phyloP scores from a whole-genome alignment of 2,888 invertebrate species.

The Deroplatys truncata region DNA sequence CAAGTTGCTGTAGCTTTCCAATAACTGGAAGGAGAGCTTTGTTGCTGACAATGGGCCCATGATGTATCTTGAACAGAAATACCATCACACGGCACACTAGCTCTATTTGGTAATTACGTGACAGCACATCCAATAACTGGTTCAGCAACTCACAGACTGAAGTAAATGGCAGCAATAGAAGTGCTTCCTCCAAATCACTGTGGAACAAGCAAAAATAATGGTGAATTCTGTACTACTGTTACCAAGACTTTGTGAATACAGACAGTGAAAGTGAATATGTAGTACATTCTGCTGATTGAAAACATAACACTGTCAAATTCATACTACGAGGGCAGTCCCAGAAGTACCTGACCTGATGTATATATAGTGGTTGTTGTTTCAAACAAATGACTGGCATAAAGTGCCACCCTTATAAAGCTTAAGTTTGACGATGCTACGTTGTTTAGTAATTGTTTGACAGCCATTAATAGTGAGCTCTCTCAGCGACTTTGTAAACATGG shows the following conservation, averaged over 20 bases:
- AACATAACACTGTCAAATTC: not conserved
- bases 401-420: too few relatives aligned
- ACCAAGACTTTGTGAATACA: too few relatives aligned
- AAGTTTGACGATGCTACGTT: too few relatives aligned
- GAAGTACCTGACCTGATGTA: too few relatives aligned
- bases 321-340: too few relatives aligned
- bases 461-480: too few relatives aligned
- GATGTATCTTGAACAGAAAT: slow-evolving; percentile 72
- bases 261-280: too few relatives aligned
- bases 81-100: slow-evolving; percentile 69
- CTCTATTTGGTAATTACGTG: slow-evolving; percentile 66
- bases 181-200: slow-evolving; percentile 87
- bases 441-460: too few relatives aligned
- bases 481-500: too few relatives aligned
- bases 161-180: slow-evolving; percentile 76
- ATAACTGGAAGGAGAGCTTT: slow-evolving; percentile 62
- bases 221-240: too few relatives aligned
- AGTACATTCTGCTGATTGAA: not conserved
- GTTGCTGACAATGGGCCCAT: slow-evolving; percentile 73
- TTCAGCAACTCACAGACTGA: slow-evolving; percentile 74
- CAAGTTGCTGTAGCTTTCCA: slow-evolving; percentile 59
- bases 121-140: slow-evolving; percentile 63
- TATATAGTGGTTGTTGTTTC: too few relatives aligned
- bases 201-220: slow-evolving; percentile 35
- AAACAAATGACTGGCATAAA: too few relatives aligned